Conservation (phyloP, 2,888 invertebrate species). For the Drosophila monieri region DNA sequence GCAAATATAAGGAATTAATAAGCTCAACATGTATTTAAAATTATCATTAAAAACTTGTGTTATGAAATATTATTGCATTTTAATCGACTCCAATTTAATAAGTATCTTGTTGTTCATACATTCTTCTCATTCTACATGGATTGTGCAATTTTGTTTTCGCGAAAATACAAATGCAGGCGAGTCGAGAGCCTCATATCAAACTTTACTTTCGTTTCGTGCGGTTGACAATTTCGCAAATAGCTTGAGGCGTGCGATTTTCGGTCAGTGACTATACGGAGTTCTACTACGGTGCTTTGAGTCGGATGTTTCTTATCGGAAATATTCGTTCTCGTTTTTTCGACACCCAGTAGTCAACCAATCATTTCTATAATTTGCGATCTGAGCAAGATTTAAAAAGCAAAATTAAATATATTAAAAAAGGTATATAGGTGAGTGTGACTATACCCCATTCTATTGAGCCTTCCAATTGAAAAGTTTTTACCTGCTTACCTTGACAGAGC, state of each 20-base stretch:
- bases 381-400: too few relatives aligned
- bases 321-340: neutral
- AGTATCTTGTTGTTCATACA: conserved; percentile 13
- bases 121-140: neutral
- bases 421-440: neutral
- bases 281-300: conserved; percentile 2
- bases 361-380: too few relatives aligned
- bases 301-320: conserved; percentile 26
- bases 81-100: neutral
- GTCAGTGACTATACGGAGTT: conserved; percentile 31
- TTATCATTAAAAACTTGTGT: too few relatives aligned
- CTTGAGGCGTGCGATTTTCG: conserved; percentile 17
- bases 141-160: conserved; percentile 34
- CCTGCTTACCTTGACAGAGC: neutral
- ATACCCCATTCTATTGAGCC: neutral
- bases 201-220: conserved; percentile 58
- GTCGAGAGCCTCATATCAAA: conserved; percentile 50
- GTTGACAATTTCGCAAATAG: conserved; percentile 45
- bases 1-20: neutral
- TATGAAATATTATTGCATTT: neutral
- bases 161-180: conserved; percentile 36
- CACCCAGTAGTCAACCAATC: too few relatives aligned
- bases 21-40: too few relatives aligned
- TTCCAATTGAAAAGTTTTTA: neutral
- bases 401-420: too few relatives aligned